Base-by-base conservation (phyloP, 92 coral and sea anemone species). In the Blastomussa wellsi region DNA sequence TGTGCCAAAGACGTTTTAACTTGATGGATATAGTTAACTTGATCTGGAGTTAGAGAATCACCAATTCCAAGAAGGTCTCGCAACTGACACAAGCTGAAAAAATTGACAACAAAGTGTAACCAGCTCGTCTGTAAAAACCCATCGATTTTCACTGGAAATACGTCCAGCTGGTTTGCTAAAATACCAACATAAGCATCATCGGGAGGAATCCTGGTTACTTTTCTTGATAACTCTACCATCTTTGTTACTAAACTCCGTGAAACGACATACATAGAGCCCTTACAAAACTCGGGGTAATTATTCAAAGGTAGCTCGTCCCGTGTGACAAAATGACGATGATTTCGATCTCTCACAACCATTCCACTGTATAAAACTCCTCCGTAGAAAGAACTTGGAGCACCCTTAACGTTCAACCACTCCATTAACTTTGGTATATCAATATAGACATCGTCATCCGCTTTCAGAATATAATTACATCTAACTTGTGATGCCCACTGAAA, bases 381-480 rank as follows among this genome's bases (percentile, higher is more conserved):
- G 84, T 96, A 96, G 1, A 95, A 31, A 20, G 85, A 90, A 33
- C 73, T 65, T 28, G 73, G 53, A 19, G 83, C 39, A 22, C 86
- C 84, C 35, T 53, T 81, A 19, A 52, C 51, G 14, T 59, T 86
- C 66, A 96, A 79, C 99, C 99, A 96, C 1, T 82, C 78, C 41
- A 85, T 79, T 42, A 96, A 70, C 33, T 86, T 82, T 1, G 97
- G 98, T 26, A 96, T 88, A 80, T 90, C 93, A 24, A 91, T 76
- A 76, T 92, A 96, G 7, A 96, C 94, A 84, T 96, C 99, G 59
- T 94, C 98, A 68, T 96, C 99, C 6, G 97, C 87, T 59, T 96
- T 95, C 74, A 96, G 84, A 26, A 96, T 51, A 78, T 92, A 96
- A 17, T 87, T 75, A 22, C 73, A 94, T 22, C 83, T 82, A 0